These are phyloP conservation scores for Anorthoa munda DNA, from an alignment of 2,888 invertebrate genomes.

Conservation along the genomic window DNA sequence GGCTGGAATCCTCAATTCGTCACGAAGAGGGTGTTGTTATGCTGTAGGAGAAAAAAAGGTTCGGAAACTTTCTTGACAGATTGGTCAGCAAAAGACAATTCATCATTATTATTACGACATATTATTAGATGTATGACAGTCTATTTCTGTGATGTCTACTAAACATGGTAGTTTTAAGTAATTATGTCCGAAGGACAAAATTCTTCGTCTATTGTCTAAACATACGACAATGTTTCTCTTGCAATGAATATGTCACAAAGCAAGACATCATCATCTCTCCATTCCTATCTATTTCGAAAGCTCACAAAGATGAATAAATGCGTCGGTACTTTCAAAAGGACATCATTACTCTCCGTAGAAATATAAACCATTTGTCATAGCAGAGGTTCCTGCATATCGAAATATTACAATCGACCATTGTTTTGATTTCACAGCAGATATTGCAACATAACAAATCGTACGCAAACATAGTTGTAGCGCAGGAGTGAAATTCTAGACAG, in stretches of 20 bases:
- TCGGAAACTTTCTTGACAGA: background rate
- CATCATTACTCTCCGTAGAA: conserved; percentile 45
- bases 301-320: conserved; percentile 18
- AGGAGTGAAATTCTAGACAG: conserved; percentile 48
- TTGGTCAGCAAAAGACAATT: background rate
- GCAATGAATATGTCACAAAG: background rate
- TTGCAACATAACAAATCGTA: conserved; percentile 65
- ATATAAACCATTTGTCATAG: conserved; percentile 60
- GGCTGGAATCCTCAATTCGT: background rate
- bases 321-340: conserved; percentile 31
- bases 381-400: conserved; percentile 55
- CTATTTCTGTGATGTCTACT: background rate
- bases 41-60: background rate
- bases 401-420: conserved; percentile 63
- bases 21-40: background rate
- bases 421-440: conserved; percentile 65
- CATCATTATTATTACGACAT: no score
- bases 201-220: background rate
- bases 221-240: background rate
- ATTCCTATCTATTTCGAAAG: conserved; percentile 40
- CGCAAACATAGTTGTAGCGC: conserved; percentile 54
- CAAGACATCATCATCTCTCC: conserved; percentile 14
- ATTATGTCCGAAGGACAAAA: background rate
- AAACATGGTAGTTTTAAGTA: background rate
- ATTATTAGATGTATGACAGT: background rate